Evolutionary conservation across 2,888 invertebrate genomes (phyloP).

Genomic region (Leptogaster cylindrica): DNA sequence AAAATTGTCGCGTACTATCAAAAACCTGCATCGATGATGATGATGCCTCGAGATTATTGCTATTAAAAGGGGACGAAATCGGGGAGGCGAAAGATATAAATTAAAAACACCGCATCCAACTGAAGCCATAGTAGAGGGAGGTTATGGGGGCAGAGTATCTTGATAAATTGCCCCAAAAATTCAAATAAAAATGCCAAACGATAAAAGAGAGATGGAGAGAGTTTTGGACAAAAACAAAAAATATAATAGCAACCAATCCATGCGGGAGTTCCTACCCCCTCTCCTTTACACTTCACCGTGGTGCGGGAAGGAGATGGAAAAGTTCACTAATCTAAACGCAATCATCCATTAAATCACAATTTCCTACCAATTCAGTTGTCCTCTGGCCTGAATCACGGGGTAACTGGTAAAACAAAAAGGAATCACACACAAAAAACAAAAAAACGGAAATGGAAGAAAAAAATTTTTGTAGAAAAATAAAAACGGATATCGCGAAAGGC

Average conservation of each 20-base stretch:
- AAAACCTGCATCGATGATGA: constrained; percentile 2
- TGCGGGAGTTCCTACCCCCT: too few species aligned
- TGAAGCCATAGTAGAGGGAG: too few species aligned
- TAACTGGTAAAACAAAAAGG: neutral
- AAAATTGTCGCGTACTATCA: too few species aligned
- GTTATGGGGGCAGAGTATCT: constrained; percentile 24
- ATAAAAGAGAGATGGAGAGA: too few species aligned
- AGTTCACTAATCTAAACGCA: constrained; percentile 50
- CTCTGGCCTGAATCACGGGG: constrained; percentile 27
- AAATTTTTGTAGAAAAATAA: too few species aligned
- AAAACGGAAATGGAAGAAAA: too few species aligned
- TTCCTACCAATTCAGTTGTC: constrained; percentile 49
- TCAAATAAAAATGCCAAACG: constrained; percentile 51
- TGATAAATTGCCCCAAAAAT: constrained; percentile 50
- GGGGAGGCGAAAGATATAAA: constrained; percentile 21
- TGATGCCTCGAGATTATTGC: constrained; percentile 8
- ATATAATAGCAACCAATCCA: too few species aligned
- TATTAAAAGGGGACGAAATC: constrained; percentile 4
- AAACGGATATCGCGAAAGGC: constrained; percentile 33
- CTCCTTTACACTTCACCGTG: too few species aligned
- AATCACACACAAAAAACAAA: neutral
- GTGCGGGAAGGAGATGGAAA: constrained; percentile 19
- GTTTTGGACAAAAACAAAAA: constrained; percentile 50
- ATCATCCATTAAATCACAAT: constrained; percentile 52
- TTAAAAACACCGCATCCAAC: constrained; percentile 27